phyloP scores from a whole-genome alignment of 2,797 vertebrate species.

The Neostethus bicornis region DNA sequence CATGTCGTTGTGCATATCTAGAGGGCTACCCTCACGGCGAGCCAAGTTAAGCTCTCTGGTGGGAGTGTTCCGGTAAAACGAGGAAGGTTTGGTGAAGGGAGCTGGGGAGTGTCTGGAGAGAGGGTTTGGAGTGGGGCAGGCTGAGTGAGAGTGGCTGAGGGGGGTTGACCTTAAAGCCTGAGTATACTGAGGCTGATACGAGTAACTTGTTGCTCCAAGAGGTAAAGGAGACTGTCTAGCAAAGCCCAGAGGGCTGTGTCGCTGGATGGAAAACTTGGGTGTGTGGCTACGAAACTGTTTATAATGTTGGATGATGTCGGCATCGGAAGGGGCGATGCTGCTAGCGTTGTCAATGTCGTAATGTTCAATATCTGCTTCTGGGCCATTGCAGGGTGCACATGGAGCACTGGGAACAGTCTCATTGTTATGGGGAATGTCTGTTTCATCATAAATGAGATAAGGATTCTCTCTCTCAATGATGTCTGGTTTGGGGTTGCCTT shows the following conservation, averaged over 20 bases:
- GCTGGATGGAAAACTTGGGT: conserved; percentile 96
- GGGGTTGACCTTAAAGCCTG: conserved; percentile 88
- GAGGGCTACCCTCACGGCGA: conserved; percentile 87
- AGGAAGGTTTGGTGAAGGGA: conserved; percentile 90
- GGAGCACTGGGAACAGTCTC: conserved; percentile 94
- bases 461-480: conserved; percentile 98
- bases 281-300: conserved; percentile 97
- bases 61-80: conserved; percentile 93
- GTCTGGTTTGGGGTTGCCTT: conserved; percentile 97
- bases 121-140: conserved; percentile 90
- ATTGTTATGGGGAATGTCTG: conserved; percentile 85
- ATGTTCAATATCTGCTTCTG: conserved; percentile 92
- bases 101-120: conserved; percentile 94
- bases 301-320: conserved; percentile 97
- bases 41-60: conserved; percentile 92
- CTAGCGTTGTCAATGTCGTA: conserved; percentile 98
- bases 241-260: conserved; percentile 95
- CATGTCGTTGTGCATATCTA: conserved; percentile 87
- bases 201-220: conserved; percentile 91
- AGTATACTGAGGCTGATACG: conserved; percentile 90
- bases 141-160: conserved; percentile 90
- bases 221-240: conserved; percentile 94
- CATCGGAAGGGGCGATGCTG: conserved; percentile 96
- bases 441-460: conserved; percentile 96
- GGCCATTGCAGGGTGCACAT: conserved; percentile 84